Conservation (phyloP, 2,113 vertebrate genomes). For the Madoqua kirkii region DNA sequence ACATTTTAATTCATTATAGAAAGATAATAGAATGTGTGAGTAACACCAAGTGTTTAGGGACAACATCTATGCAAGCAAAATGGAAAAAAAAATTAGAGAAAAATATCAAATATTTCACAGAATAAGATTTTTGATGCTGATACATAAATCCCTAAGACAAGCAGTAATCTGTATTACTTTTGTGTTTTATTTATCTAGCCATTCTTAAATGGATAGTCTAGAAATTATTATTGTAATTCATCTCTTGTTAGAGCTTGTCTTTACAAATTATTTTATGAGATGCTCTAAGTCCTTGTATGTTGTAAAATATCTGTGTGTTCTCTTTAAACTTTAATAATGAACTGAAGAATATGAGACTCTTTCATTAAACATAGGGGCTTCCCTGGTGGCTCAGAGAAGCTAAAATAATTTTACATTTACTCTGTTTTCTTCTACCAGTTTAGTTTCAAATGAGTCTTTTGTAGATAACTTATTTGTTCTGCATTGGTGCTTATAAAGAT, state of each 20-base stretch:
- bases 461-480: neutral
- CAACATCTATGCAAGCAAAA: neutral
- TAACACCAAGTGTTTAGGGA: neutral
- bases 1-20: neutral
- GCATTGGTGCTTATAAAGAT: neutral
- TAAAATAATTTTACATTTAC: neutral
- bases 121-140: neutral
- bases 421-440: neutral
- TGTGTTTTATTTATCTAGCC: neutral
- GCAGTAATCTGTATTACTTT: neutral
- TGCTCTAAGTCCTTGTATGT: neutral
- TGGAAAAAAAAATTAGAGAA: neutral
- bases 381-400: neutral
- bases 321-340: neutral
- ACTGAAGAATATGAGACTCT: neutral
- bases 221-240: neutral
- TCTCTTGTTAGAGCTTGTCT: neutral
- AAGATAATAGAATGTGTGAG: neutral
- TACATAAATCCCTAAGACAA: neutral
- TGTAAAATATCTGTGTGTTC: neutral
- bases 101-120: neutral
- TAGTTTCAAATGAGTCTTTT: neutral
- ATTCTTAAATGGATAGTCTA: neutral
- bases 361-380: neutral
- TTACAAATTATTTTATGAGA: neutral